A percentile compares a stretch with the other conserved stretches of the same genome.
Evolutionary conservation across 2,797 vertebrate genomes (phyloP).

Genomic region (Molothrus aeneus): DNA sequence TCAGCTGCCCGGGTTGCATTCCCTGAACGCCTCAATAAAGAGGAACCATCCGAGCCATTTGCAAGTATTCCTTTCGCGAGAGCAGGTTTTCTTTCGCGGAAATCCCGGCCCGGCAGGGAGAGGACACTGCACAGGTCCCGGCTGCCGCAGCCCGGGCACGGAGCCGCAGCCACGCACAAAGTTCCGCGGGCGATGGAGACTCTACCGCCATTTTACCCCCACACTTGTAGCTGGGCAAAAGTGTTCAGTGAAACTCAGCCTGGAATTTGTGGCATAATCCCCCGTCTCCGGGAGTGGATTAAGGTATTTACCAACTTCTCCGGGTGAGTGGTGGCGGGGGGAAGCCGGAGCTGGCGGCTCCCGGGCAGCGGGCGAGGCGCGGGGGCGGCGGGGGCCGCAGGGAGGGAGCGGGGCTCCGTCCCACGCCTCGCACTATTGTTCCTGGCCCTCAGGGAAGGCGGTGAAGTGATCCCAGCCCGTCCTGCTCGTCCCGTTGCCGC

Average conservation of each 20-base stretch:
- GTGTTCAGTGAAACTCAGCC: conserved; percentile 34
- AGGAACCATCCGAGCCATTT: not conserved
- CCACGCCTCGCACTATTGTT: conserved; percentile 24
- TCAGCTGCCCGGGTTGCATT: not conserved
- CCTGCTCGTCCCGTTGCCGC: not conserved
- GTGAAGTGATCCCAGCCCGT: not conserved
- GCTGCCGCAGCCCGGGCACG: not conserved
- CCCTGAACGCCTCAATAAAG: conserved; percentile 10
- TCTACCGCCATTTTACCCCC: conserved; percentile 67
- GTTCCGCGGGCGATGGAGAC: conserved; percentile 24
- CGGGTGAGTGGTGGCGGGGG: not conserved
- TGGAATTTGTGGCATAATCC: conserved; percentile 62
- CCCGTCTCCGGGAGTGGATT: conserved; percentile 56
- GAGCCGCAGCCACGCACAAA: conserved; percentile 33
- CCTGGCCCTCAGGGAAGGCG: not conserved
- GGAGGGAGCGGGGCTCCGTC: not conserved
- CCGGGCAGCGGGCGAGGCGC: not conserved
- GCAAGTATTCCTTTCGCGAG: not conserved
- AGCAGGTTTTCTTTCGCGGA: conserved; percentile 6
- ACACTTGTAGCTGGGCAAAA: conserved; percentile 66
- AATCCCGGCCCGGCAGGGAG: not conserved
- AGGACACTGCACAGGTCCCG: not conserved
- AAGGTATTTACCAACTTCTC: conserved; percentile 67
- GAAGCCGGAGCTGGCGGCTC: not conserved
- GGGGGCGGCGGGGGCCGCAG: not conserved